These are phyloP conservation scores for Hedychridium roseum DNA, from an alignment of 2,888 invertebrate genomes.

Conservation along the genomic window DNA sequence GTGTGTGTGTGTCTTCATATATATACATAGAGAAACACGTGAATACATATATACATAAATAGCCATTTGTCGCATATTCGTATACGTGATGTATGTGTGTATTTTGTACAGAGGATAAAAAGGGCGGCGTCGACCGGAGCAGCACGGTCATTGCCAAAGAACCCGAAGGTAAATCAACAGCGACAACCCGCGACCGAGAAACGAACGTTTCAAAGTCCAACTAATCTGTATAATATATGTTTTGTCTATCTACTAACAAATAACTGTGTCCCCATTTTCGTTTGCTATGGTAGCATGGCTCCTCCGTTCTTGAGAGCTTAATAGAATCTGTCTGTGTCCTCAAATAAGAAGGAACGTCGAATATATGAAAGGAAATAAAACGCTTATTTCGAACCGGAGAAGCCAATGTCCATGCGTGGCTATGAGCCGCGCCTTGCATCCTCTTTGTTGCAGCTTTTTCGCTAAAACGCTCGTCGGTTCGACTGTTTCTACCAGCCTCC, in stretches of 20 bases:
- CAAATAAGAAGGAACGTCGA: no score
- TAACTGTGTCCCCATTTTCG: slow-evolving; percentile 11
- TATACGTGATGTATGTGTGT: slow-evolving; percentile 66
- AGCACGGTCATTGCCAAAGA: slow-evolving; percentile 95
- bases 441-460: slow-evolving; percentile 40
- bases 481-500: slow-evolving; percentile 37
- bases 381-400: slow-evolving; percentile 34
- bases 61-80: slow-evolving; percentile 49
- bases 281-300: no score
- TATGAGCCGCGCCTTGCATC: slow-evolving; percentile 33
- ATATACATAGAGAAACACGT: slow-evolving; percentile 1
- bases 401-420: slow-evolving; percentile 20
- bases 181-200: slow-evolving; percentile 22
- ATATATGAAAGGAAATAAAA: no score
- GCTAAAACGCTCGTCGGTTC: slow-evolving; percentile 38
- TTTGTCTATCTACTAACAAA: slow-evolving; percentile 16
- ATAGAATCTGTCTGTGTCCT: no score
- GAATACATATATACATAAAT: slow-evolving; percentile 10
- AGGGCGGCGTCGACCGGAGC: slow-evolving; percentile 91
- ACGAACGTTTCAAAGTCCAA: slow-evolving; percentile 32
- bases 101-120: slow-evolving; percentile 84
- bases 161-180: slow-evolving; percentile 77
- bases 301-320: no score
- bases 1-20: no score
- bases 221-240: background rate